Evolutionary conservation across 2,113 vertebrate genomes (phyloP).

Genomic region (Pseudois nayaur): DNA sequence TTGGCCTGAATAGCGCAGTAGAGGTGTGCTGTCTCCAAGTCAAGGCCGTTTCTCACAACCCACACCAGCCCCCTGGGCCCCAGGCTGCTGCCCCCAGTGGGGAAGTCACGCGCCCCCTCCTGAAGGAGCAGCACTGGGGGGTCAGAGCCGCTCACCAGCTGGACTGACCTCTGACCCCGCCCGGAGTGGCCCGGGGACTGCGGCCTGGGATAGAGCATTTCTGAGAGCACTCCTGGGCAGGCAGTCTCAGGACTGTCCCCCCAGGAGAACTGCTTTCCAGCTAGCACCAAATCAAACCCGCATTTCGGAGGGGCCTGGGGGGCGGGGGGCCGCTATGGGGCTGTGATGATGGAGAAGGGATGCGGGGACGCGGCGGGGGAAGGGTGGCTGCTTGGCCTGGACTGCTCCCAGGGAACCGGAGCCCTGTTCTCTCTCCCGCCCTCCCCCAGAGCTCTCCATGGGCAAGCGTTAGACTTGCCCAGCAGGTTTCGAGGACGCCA

Average conservation of each 20-base stretch:
- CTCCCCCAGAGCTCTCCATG: background rate
- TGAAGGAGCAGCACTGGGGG: background rate
- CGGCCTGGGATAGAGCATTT: background rate
- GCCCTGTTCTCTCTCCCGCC: background rate
- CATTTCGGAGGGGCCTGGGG: background rate
- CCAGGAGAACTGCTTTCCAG: background rate
- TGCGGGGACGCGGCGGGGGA: accelerated
- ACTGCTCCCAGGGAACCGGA: background rate
- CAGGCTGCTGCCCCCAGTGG: background rate
- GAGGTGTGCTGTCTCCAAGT: background rate
- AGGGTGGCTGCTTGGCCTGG: background rate
- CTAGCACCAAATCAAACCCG: background rate
- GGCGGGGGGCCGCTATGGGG: accelerated
- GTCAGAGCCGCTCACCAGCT: background rate
- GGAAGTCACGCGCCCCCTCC: accelerated
- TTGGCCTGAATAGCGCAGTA: background rate
- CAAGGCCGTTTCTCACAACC: background rate
- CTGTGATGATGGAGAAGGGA: background rate
- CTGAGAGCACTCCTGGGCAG: background rate
- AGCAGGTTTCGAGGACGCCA: no score
- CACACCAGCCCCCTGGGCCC: background rate
- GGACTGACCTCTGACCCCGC: accelerated
- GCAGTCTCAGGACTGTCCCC: background rate
- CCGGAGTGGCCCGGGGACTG: accelerated
- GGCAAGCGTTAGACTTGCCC: background rate